phyloP scores from a whole-genome alignment of 2,113 vertebrate species.

The Polypterus bichir region DNA sequence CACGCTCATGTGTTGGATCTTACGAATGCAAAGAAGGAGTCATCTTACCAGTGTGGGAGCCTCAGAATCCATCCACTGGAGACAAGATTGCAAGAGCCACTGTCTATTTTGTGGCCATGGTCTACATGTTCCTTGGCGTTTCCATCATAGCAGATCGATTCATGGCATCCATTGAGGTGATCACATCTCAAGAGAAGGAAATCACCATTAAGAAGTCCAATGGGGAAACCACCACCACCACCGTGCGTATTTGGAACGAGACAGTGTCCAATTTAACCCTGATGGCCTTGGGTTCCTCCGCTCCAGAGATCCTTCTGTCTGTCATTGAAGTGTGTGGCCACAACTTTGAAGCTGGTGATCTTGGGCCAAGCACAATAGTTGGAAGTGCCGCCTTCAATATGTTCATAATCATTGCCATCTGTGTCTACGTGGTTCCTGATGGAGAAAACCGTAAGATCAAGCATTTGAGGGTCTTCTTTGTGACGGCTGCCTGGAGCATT shows the following conservation, averaged over 20 bases:
- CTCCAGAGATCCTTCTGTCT: constrained; percentile 87
- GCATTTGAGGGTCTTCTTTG: constrained; percentile 87
- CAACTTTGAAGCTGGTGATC: constrained; percentile 71
- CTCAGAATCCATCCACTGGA: constrained; percentile 63
- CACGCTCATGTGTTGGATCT: constrained; percentile 50
- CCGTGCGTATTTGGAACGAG: constrained; percentile 90
- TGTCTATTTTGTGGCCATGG: constrained; percentile 82
- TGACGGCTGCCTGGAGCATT: constrained; percentile 89
- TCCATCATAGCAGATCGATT: constrained; percentile 95
- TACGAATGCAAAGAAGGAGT: constrained; percentile 74
- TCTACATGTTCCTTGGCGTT: constrained; percentile 93
- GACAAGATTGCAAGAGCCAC: constrained; percentile 87
- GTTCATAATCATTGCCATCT: constrained; percentile 93
- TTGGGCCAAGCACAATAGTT: constrained; percentile 95
- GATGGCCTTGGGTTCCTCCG: constrained; percentile 91
- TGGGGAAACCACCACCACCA: constrained; percentile 78
- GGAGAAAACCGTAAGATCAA: constrained; percentile 85
- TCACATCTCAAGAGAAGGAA: constrained; percentile 86
- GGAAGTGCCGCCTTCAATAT: constrained; percentile 96
- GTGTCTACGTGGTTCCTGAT: constrained; percentile 85
- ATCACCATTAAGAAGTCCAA: constrained; percentile 88
- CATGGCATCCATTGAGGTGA: constrained; percentile 97
- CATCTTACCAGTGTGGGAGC: constrained; percentile 80
- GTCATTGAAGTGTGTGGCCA: constrained; percentile 95
- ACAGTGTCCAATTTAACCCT: constrained; percentile 92